Percentiles rank a stretch among this genome's conserved stretches.
Conservation (phyloP, 2,797 vertebrate genomes). For the Betta splendens region DNA sequence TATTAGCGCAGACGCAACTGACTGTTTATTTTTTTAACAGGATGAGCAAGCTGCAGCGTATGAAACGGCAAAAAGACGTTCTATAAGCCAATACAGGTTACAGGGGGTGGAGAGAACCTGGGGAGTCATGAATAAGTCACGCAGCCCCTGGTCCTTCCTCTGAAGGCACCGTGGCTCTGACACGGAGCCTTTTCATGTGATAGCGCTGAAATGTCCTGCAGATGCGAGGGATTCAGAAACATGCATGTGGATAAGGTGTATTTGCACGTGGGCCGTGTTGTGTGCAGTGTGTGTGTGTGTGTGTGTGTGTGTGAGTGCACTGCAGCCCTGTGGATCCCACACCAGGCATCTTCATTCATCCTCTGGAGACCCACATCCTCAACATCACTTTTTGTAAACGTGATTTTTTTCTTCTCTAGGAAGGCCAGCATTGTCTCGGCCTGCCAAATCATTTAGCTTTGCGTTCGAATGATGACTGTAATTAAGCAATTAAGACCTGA, state of each 20-base stretch:
- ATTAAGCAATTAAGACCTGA: slow-evolving; percentile 79
- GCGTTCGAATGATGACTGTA: slow-evolving; percentile 77
- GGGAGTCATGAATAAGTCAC: slow-evolving; percentile 85
- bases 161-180: slow-evolving; percentile 77
- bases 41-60: slow-evolving; percentile 61
- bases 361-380: slow-evolving; percentile 59
- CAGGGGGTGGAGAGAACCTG: slow-evolving; percentile 54
- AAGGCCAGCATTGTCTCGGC: slow-evolving; percentile 52
- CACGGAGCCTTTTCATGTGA: slow-evolving; percentile 79
- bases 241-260: slow-evolving; percentile 54
- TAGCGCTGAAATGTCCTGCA: slow-evolving; percentile 75
- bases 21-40: slow-evolving; percentile 94
- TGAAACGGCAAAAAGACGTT: slow-evolving; percentile 62
- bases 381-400: slow-evolving; percentile 57
- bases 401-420: slow-evolving; percentile 11
- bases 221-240: slow-evolving; percentile 71
- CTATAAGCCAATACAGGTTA: slow-evolving; percentile 54
- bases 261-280: slow-evolving; percentile 51
- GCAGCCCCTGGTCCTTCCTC: slow-evolving; percentile 81
- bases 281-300: slow-evolving; percentile 38
- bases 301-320: slow-evolving; percentile 51
- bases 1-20: slow-evolving; percentile 82
- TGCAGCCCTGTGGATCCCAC: slow-evolving; percentile 64
- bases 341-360: slow-evolving; percentile 47
- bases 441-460: slow-evolving; percentile 65